These are phyloP conservation scores for Uropetala carovei DNA, from an alignment of 2,888 invertebrate species.

Conservation along the genomic window DNA sequence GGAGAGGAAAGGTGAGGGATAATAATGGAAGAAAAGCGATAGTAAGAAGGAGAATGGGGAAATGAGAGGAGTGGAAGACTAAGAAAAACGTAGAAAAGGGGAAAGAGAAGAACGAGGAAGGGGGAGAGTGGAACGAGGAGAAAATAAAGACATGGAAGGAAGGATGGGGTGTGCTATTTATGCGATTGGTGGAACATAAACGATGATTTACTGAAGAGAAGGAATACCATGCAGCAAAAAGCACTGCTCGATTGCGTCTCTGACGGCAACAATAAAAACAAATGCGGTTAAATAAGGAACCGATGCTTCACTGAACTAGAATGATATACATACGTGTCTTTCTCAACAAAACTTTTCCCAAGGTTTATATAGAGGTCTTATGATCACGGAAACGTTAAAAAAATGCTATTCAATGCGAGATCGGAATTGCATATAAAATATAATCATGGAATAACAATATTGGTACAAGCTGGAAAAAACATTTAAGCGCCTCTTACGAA, in stretches of 20 bases:
- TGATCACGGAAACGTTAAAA: too few species aligned
- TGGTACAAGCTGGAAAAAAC: too few species aligned
- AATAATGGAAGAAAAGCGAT: not conserved
- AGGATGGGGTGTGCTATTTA: not conserved
- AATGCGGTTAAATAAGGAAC: slow-evolving; percentile 20
- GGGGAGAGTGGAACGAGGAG: not conserved
- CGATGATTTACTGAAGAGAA: slow-evolving; percentile 24
- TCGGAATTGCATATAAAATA: too few species aligned
- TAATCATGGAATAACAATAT: too few species aligned
- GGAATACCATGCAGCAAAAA: not conserved
- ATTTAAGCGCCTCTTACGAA: too few species aligned
- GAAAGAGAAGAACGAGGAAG: not conserved
- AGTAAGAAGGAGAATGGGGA: not conserved
- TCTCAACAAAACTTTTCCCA: too few species aligned
- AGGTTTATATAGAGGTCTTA: too few species aligned
- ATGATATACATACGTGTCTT: too few species aligned
- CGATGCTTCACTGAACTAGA: too few species aligned
- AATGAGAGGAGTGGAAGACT: not conserved
- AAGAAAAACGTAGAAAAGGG: not conserved
- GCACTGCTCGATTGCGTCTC: not conserved
- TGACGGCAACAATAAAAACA: slow-evolving; percentile 29
- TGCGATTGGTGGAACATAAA: slow-evolving; percentile 21
- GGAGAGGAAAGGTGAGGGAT: not conserved
- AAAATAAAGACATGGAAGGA: not conserved
- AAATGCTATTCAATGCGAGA: too few species aligned